Evolutionary conservation across 2,113 vertebrate genomes (phyloP).

Genomic region (Macrotus californicus): DNA sequence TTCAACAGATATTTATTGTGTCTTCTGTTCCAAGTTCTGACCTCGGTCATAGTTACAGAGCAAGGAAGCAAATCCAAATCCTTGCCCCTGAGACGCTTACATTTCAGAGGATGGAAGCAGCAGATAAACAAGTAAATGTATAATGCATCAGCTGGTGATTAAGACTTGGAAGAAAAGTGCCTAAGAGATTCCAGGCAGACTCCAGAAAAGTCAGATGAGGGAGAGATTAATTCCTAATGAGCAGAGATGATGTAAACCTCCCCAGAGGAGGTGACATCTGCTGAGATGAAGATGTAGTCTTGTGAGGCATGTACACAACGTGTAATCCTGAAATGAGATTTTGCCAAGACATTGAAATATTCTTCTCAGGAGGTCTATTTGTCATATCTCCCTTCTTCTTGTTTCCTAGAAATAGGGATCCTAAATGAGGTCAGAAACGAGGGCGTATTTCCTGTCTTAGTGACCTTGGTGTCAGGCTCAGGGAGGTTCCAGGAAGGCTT

Average conservation of each 20-base stretch:
- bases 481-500: not conserved
- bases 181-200: not conserved
- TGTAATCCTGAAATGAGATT: not conserved
- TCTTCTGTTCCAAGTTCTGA: rapidly evolving
- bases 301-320: not conserved
- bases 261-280: not conserved
- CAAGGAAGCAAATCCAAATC: not conserved
- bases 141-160: not conserved
- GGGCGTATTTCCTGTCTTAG: not conserved
- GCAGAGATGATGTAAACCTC: not conserved
- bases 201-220: not conserved
- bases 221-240: not conserved
- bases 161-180: not conserved
- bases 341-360: not conserved
- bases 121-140: not conserved
- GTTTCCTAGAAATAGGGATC: not conserved
- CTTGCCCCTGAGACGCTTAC: not conserved
- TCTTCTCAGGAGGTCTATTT: not conserved
- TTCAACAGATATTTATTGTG: not conserved
- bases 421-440: not conserved
- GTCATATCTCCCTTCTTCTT: not conserved
- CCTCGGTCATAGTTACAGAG: not conserved
- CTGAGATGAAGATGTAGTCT: not conserved
- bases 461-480: not conserved
- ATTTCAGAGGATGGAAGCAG: not conserved